Conservation (phyloP, 1,140 invertebrate species). For the Cydia pomonella region DNA sequence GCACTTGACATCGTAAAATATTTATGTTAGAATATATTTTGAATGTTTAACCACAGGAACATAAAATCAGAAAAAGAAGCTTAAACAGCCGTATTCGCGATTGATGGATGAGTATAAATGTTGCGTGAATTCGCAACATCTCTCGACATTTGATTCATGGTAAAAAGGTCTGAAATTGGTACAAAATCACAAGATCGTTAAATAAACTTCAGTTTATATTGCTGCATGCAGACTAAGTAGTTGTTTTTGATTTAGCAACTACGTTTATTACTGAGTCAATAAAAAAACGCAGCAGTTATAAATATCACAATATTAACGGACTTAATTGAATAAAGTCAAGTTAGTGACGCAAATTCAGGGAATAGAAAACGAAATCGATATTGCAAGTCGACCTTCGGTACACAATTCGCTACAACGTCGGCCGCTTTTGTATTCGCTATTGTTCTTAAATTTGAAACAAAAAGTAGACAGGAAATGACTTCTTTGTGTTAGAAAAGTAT, state of each 20-base stretch:
- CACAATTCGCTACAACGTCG: conserved; percentile 10
- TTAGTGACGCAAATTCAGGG: conserved; percentile 16
- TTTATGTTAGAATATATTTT: no score
- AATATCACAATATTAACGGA: not conserved
- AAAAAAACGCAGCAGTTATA: not conserved
- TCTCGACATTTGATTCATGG: no score
- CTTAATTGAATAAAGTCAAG: not conserved
- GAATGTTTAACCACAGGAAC: no score
- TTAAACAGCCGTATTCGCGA: no score
- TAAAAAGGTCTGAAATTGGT: no score
- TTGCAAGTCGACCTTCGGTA: conserved; percentile 34
- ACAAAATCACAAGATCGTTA: no score
- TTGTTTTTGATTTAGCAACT: not conserved
- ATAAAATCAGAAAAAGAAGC: no score
- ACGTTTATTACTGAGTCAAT: not conserved
- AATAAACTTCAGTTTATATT: no score
- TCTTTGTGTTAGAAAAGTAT: conserved; percentile 20
- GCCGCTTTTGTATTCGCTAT: conserved; percentile 25
- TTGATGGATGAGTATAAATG: no score
- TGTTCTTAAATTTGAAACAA: conserved; percentile 10
- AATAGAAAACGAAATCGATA: conserved; percentile 40
- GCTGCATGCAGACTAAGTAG: no score
- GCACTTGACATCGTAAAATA: no score
- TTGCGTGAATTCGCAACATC: no score
- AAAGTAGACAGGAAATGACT: conserved; percentile 3